Percentiles rank a stretch among this genome's conserved stretches.
Evolutionary conservation across 2,797 vertebrate genomes (phyloP).

Genomic region (Lophotriccus pileatus): DNA sequence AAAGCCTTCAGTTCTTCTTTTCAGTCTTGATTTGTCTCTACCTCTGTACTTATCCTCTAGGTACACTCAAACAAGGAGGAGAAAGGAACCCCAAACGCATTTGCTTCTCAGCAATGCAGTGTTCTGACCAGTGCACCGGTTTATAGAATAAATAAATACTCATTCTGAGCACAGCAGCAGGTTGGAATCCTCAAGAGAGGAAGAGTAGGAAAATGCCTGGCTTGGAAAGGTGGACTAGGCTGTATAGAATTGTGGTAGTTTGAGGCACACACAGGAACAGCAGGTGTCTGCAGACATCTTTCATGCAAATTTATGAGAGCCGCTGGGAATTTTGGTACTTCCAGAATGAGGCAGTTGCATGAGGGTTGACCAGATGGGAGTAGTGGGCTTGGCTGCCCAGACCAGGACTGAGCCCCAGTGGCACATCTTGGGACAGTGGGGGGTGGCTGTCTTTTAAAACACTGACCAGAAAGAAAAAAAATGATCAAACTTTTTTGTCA

Average conservation of each 20-base stretch:
- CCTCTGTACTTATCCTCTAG: neutral
- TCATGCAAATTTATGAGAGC: neutral
- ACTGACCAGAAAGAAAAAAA: neutral
- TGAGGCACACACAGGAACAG: neutral
- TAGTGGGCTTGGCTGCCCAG: neutral
- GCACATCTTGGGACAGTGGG: rapidly evolving
- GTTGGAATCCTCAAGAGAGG: neutral
- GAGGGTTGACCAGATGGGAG: neutral
- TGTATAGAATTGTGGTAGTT: neutral
- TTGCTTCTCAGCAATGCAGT: neutral
- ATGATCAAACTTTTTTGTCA: neutral
- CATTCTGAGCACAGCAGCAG: neutral
- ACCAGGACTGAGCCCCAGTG: neutral
- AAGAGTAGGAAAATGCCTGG: neutral
- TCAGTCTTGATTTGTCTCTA: neutral
- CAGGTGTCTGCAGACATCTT: neutral
- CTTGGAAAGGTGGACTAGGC: neutral
- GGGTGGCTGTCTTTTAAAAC: neutral
- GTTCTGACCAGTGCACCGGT: neutral
- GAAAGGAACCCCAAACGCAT: neutral
- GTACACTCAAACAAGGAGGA: neutral
- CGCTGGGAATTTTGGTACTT: neutral
- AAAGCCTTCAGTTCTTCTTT: neutral
- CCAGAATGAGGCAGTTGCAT: neutral
- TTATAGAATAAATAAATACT: neutral